Evolutionary conservation across 1,140 invertebrate species (phyloP).

Genomic region (Neodiprion virginianus): DNA sequence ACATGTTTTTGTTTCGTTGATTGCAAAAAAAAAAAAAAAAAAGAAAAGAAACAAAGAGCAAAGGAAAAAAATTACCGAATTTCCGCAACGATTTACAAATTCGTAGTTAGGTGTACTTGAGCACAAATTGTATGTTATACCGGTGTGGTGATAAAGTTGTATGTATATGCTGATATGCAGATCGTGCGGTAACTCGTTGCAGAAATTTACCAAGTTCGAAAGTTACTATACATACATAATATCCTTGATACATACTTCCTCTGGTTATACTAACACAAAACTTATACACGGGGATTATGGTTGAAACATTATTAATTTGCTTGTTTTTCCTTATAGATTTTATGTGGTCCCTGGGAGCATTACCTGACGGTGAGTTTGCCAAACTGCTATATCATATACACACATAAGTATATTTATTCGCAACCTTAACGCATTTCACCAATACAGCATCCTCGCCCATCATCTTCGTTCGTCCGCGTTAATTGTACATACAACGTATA

Average conservation of each 20-base stretch:
- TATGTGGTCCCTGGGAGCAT: constrained; percentile 96
- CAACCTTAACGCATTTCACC: too few relatives aligned
- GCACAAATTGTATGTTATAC: too few relatives aligned
- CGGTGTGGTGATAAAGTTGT: too few relatives aligned
- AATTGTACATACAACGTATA: too few relatives aligned
- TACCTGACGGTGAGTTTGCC: constrained; percentile 88
- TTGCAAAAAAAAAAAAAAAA: too few relatives aligned
- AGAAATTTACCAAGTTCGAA: not conserved
- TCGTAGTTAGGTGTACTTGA: not conserved
- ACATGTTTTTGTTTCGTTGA: too few relatives aligned
- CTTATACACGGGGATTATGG: not conserved
- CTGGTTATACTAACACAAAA: not conserved
- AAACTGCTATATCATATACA: not conserved
- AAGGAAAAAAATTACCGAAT: constrained; percentile 30
- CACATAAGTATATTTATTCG: not conserved
- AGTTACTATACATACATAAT: not conserved
- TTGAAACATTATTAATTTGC: constrained; percentile 52
- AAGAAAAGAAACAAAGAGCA: too few relatives aligned
- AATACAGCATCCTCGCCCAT: too few relatives aligned
- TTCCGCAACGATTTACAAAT: constrained; percentile 46
- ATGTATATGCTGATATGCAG: too few relatives aligned
- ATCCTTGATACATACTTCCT: too few relatives aligned
- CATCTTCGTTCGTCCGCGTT: too few relatives aligned
- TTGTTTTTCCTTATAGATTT: constrained; percentile 91
- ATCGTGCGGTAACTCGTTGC: not conserved